Evolutionary conservation across 2,113 vertebrate genomes (phyloP), one percentile per base, ranked within the genome.

Genomic region (Etheostoma cragini): DNA sequence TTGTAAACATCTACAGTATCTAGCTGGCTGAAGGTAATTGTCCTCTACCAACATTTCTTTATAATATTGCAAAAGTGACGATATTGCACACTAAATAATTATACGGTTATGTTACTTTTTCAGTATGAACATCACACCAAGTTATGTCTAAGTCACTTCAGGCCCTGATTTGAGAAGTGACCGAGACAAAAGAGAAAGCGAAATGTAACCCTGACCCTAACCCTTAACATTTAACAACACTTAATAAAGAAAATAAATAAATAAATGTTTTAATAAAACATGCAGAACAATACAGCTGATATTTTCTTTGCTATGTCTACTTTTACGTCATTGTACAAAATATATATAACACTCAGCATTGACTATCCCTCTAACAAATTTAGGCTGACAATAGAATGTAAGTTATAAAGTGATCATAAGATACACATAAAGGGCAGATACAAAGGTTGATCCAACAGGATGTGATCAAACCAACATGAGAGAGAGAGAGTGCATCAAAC

Each of bases 381-480:
- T 22, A 7, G 33, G 26, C 54, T 52, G 47, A 63, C 84, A 75
- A 83, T 49, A 61, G 24, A 15, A 17, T 19, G 5, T 13, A 38
- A 38, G 22, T 72, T 78, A 88, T 72, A 73, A 73, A 63, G 66
- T 77, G 61, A 86, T 81, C 84, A 86, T 38, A 81, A 73, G 82
- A 75, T 72, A 54, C 16, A 66, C 46, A 73, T 74, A 76, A 80
- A 78, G 70, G 21, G 30, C 42, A 73, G 45, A 87, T 73, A 35
- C 58, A 80, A 72, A 62, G 84, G 71, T 57, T 82, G 60, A 85
- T 74, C 70, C 5, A 3, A 71, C 61, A 66, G 50, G 67, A 73
- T 71, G 64, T 42, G 81, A 78, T 79, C 85, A 82, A 82, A 72
- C 66, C 13, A 15, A 65, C 68, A 72, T 81, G 46, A 66, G 21